Conservation (phyloP, 2,113 vertebrate genomes). For the Gallinago media region DNA sequence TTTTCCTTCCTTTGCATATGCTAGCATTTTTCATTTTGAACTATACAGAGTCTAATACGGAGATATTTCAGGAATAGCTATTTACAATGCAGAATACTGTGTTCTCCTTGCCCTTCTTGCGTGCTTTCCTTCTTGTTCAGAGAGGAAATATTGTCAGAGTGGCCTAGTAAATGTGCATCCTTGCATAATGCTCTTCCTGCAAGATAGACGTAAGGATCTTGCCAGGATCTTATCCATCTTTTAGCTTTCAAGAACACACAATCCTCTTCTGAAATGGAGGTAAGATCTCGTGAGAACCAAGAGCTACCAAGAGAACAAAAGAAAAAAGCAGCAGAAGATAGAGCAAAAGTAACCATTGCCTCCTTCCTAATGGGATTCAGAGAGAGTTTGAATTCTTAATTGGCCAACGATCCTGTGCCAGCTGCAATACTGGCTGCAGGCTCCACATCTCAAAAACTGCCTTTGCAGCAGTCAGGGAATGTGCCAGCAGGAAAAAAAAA, state of each 20-base stretch:
- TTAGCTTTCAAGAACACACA: slow-evolving; percentile 20
- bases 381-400: slow-evolving; percentile 57
- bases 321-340: background rate
- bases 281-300: background rate
- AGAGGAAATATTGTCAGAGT: background rate
- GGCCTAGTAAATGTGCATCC: background rate
- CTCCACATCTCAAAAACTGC: slow-evolving; percentile 33
- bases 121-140: background rate
- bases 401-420: slow-evolving; percentile 18
- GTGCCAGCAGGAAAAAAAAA: slow-evolving; percentile 26
- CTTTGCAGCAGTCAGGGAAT: background rate
- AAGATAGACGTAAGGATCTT: background rate
- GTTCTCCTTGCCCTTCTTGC: background rate
- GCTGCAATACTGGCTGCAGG: slow-evolving; percentile 46
- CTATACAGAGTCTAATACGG: background rate
- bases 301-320: background rate
- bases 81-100: background rate
- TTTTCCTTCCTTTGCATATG: background rate
- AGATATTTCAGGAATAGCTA: background rate
- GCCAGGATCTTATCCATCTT: background rate
- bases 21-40: background rate
- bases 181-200: background rate
- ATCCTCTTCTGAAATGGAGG: background rate
- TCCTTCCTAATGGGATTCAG: slow-evolving; percentile 31
- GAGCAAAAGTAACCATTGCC: background rate